phyloP scores from a whole-genome alignment of 1,140 invertebrate genomes.

The Lepidurus packardi region DNA sequence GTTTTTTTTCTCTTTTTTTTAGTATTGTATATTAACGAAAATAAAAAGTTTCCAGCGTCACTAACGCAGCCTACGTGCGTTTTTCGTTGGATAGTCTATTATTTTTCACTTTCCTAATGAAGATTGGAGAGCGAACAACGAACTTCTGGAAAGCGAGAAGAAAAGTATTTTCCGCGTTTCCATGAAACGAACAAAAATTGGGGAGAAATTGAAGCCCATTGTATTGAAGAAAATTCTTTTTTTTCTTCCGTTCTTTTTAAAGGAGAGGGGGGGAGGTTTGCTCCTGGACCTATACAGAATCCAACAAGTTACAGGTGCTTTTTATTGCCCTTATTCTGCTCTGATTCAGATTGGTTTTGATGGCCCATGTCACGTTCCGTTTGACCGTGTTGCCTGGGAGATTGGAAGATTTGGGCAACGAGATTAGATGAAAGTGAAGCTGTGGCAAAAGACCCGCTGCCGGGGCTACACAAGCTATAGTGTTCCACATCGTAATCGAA shows the following conservation, averaged over 20 bases:
- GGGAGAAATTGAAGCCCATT: background rate
- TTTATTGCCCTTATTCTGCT: background rate
- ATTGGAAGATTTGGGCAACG: background rate
- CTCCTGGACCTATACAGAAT: background rate
- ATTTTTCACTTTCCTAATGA: too few species aligned
- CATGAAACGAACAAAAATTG: too few species aligned
- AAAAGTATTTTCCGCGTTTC: too few species aligned
- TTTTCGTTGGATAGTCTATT: too few species aligned
- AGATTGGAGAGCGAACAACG: too few species aligned
- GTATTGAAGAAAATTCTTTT: background rate
- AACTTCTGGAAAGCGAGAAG: too few species aligned
- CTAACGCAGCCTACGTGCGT: too few species aligned
- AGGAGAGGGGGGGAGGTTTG: background rate
- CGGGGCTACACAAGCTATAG: background rate
- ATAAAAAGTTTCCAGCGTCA: too few species aligned
- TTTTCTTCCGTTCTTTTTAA: background rate
- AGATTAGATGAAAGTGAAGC: background rate
- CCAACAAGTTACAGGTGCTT: background rate
- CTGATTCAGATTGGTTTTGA: background rate
- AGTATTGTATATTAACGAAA: too few species aligned
- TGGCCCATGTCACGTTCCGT: constrained; percentile 8
- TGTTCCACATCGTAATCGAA: too few species aligned
- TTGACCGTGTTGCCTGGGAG: constrained; percentile 5
- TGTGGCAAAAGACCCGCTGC: background rate
- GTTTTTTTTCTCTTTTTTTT: too few species aligned